Evolutionary conservation across 2,113 vertebrate genomes (phyloP), one percentile per base, ranked within the genome.

Genomic region (Microtus richardsoni): DNA sequence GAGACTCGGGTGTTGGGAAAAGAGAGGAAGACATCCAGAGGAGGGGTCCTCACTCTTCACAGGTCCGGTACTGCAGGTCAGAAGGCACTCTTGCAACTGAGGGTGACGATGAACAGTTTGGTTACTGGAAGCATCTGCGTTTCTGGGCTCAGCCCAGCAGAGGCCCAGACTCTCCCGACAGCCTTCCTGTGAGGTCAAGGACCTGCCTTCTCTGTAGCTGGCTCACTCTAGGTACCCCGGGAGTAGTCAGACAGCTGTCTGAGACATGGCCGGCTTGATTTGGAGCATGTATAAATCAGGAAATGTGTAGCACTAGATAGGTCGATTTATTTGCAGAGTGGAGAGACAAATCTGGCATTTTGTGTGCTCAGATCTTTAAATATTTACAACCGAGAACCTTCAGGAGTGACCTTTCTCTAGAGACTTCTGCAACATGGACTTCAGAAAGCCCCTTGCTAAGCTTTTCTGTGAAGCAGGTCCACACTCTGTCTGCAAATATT

Each of bases 241-340:
- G 44, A 93, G 75, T 4, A 79, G 84, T 70, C 86, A 90, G 74
- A 88, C 80, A 60, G 0, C 96, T 88, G 96, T 88, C 10, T 60
- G 91, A 92, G 96, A 94, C 95, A 94, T 62, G 82, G 49, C 68
- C 58, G 28, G 14, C 64, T 92, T 75, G 79, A 80, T 82, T 89
- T 24, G 91, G 84, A 79, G 39, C 89, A 88, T 83, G 60, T 88
- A 86, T 97, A 96, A 96, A 91, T 97, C 94, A 89, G 95, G 96
- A 97, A 97, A 96, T 80, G 73, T 19, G 54, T 44, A n/a, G 54
- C 33, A 28, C 54, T 66, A 84, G 93, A 86, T 60, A 91, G 92
- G 89, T 93, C 36, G 75, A 11, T 90, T 91, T 87, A 74, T 66
- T 80, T 95, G 0, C 16, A 80, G 7, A 84, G n/a, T 44, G 19